Conservation (phyloP, 2,888 invertebrate species). For the Tubulanus polymorphus region DNA sequence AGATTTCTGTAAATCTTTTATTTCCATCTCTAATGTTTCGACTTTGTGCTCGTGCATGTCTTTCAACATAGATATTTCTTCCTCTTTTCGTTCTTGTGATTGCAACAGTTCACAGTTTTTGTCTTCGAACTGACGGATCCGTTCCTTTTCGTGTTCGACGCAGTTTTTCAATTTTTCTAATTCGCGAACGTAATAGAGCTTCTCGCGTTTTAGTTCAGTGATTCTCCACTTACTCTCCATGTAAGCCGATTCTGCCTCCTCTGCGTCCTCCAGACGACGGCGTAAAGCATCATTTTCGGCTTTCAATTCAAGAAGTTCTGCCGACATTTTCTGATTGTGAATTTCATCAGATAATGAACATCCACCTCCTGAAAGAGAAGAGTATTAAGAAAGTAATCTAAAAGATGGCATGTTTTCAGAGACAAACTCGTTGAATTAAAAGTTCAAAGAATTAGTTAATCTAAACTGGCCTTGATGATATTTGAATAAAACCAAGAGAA, state of each 20-base stretch:
- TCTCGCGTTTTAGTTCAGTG: constrained; percentile 77
- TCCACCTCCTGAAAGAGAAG: constrained; percentile 1
- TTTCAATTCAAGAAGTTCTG: constrained; percentile 60
- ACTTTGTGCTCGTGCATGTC: constrained; percentile 52
- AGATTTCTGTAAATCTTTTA: constrained; percentile 75
- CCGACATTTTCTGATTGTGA: background rate
- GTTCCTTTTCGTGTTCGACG: background rate
- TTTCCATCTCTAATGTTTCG: constrained; percentile 62
- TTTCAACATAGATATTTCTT: constrained; percentile 58
- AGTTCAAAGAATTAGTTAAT: too few relatives aligned
- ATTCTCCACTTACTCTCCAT: constrained; percentile 78
- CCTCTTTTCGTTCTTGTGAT: background rate
- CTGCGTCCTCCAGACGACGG: constrained; percentile 71
- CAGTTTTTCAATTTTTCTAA: constrained; percentile 58
- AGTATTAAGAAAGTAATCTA: too few relatives aligned
- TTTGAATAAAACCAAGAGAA: too few relatives aligned
- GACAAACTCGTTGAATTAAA: too few relatives aligned
- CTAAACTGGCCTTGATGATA: too few relatives aligned
- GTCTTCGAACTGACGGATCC: background rate
- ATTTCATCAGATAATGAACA: background rate
- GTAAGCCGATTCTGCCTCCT: constrained; percentile 76
- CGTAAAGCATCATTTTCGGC: constrained; percentile 81
- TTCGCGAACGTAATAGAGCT: constrained; percentile 75
- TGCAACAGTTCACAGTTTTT: background rate
- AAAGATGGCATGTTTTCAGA: too few relatives aligned